These are phyloP conservation scores for Agrilus planipennis DNA, from an alignment of 1,140 invertebrate species.

Conservation along the genomic window DNA sequence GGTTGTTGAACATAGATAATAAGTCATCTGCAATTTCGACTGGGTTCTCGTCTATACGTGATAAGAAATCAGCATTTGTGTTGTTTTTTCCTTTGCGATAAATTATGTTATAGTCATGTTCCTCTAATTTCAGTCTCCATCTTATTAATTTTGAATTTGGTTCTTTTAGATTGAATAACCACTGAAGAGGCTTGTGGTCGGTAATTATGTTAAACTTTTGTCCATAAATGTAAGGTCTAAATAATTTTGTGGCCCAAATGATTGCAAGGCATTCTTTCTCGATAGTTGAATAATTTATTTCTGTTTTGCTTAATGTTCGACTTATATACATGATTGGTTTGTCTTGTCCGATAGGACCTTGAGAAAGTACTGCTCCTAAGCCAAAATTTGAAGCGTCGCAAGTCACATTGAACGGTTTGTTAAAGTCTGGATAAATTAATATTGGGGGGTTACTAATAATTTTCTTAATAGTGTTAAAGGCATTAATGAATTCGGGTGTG, in stretches of 20 bases:
- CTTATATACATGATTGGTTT: background rate
- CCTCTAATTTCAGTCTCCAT: constrained; percentile 1
- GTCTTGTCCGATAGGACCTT: background rate
- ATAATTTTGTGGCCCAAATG: constrained; percentile 2
- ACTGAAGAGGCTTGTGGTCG: constrained; percentile 4
- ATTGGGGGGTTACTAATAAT: constrained; percentile 16
- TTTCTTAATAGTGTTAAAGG: constrained; percentile 19
- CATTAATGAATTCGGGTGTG: constrained; percentile 13
- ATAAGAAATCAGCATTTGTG: background rate
- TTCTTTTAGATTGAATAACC: constrained; percentile 7
- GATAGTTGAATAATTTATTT: background rate
- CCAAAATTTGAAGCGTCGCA: constrained; percentile 11
- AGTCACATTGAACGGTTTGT: constrained; percentile 20
- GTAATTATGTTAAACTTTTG: constrained; percentile 2
- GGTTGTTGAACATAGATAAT: too few species aligned
- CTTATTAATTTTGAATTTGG: background rate
- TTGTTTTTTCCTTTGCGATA: constrained; percentile 3
- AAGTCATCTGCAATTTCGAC: too few species aligned
- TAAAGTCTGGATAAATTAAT: constrained; percentile 18
- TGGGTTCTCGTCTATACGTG: too few species aligned
- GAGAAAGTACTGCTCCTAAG: constrained; percentile 9
- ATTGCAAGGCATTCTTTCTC: constrained; percentile 5
- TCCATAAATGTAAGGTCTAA: constrained; percentile 2
- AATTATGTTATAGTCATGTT: constrained; percentile 1
- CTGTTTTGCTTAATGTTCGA: background rate